These are phyloP conservation scores for Steatornis caripensis DNA, from an alignment of 2,113 vertebrate genomes.

Conservation along the genomic window DNA sequence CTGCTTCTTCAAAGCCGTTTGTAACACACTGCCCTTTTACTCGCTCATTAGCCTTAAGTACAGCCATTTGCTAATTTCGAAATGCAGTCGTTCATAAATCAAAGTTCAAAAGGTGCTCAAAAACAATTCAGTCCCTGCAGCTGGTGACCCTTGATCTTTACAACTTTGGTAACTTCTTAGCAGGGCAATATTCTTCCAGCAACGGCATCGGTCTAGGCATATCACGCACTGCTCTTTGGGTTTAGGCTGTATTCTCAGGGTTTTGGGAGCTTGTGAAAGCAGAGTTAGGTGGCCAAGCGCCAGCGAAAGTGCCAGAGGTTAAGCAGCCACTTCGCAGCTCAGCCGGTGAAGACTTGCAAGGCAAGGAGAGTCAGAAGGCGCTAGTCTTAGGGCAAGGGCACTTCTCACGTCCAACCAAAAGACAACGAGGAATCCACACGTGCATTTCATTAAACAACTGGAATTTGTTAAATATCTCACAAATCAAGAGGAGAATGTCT, in stretches of 20 bases:
- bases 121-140: not conserved
- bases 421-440: not conserved
- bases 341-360: fast-evolving
- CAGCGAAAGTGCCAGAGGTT: not conserved
- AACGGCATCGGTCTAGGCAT: not conserved
- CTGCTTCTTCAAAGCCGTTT: not conserved
- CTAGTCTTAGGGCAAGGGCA: not conserved
- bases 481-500: not conserved
- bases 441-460: not conserved
- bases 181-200: not conserved
- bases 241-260: not conserved
- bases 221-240: not conserved
- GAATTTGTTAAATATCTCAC: not conserved
- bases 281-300: not conserved
- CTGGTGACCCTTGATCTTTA: not conserved
- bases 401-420: not conserved
- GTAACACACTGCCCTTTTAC: not conserved
- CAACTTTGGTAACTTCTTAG: not conserved
- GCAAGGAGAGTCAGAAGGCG: not conserved
- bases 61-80: not conserved
- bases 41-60: not conserved
- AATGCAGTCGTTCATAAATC: not conserved
- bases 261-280: not conserved
- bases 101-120: not conserved
- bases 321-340: not conserved